Evolutionary conservation across 2,888 invertebrate species (phyloP).

Genomic region (Mythimna lalbum): DNA sequence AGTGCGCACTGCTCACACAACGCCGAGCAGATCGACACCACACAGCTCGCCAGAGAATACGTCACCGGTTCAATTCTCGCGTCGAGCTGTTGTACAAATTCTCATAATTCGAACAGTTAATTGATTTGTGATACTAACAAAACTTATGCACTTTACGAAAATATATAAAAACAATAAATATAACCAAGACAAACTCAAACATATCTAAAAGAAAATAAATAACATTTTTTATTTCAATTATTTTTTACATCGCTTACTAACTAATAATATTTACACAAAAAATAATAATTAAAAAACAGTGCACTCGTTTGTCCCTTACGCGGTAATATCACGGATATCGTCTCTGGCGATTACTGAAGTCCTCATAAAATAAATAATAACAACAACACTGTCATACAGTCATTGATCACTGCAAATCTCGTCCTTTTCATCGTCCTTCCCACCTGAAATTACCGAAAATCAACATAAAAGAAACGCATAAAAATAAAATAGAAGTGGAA

Average conservation of each 20-base stretch:
- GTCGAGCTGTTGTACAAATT: neutral
- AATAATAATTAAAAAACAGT: constrained; percentile 62
- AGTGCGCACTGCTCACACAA: constrained; percentile 3
- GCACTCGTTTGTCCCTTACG: constrained; percentile 83
- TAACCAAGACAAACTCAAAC: constrained; percentile 71
- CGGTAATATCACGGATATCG: constrained; percentile 89
- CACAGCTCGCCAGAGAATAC: constrained; percentile 4
- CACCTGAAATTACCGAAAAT: constrained; percentile 88
- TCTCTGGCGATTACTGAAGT: constrained; percentile 83
- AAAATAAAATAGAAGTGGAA: constrained; percentile 68
- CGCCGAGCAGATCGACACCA: neutral
- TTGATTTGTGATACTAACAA: neutral
- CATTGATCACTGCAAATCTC: constrained; percentile 86
- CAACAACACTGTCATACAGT: constrained; percentile 80
- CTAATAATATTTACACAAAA: constrained; percentile 85
- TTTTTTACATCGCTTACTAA: constrained; percentile 81
- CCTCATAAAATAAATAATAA: constrained; percentile 69
- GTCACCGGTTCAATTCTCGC: neutral
- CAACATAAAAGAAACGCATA: constrained; percentile 81
- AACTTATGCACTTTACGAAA: constrained; percentile 15
- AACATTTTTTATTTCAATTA: constrained; percentile 80
- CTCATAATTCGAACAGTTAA: neutral
- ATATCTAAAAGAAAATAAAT: constrained; percentile 78
- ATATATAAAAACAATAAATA: constrained; percentile 37
- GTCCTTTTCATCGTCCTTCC: constrained; percentile 87